phyloP scores from a whole-genome alignment of 2,797 vertebrate genomes.

The Acipenser ruthenus region DNA sequence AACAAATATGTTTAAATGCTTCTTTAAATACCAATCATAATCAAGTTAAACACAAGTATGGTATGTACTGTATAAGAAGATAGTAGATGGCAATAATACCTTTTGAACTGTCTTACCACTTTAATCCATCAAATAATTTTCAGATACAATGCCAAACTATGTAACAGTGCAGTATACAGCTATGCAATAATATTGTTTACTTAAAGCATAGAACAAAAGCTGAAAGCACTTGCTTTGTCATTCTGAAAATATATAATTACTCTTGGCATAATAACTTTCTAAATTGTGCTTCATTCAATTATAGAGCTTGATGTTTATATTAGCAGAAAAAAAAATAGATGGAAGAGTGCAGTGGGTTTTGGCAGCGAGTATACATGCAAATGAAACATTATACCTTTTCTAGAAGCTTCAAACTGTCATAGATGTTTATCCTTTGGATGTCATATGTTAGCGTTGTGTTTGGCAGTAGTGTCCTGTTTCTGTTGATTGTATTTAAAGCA shows the following conservation, averaged over 20 bases:
- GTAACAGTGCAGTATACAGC: too few species aligned
- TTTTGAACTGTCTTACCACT: too few species aligned
- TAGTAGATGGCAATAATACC: too few species aligned
- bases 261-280: not conserved
- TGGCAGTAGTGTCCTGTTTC: constrained; percentile 95
- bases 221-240: not conserved
- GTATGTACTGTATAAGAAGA: too few species aligned
- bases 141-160: too few species aligned
- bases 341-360: not conserved
- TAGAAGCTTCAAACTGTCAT: constrained; percentile 96
- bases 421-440: constrained; percentile 98
- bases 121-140: too few species aligned
- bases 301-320: not conserved
- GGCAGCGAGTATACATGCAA: not conserved
- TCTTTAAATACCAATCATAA: too few species aligned
- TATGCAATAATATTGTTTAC: too few species aligned
- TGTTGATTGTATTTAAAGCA: constrained; percentile 99
- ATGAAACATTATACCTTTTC: constrained; percentile 76
- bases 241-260: not conserved
- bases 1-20: too few species aligned
- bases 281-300: not conserved
- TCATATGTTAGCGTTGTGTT: constrained; percentile 97
- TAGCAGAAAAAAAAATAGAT: not conserved
- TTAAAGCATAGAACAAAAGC: not conserved
- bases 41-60: too few species aligned